Evolutionary conservation across 2,797 vertebrate species (phyloP), one percentile per base, ranked within the genome.

Genomic region (Cossypha polioptera): DNA sequence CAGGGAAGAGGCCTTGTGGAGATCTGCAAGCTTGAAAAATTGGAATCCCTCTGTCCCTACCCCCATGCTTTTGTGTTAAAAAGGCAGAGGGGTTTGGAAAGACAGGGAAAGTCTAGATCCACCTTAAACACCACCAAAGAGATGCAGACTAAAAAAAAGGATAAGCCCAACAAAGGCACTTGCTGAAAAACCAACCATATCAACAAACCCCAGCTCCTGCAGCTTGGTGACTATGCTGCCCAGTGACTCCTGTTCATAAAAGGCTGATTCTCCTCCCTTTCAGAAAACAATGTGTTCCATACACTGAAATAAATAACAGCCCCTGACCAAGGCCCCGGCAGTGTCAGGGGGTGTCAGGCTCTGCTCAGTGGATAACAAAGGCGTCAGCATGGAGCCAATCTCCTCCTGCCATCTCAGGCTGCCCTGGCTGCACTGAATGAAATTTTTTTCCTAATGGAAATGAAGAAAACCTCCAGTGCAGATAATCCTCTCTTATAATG

Each of bases 301-400:
- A 94, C 91, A 65, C 74, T 87, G 12, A 54, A 89, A 95, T 83
- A 94, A 95, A 92, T 73, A 92, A 78, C n/a, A 65, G 85, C 66
- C 82, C 76, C 89, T 80, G 1, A 9, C 65, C 86, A 69, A 89
- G 72, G 57, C 87, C 74, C 79, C 8, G 2, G 92, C 74, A 36
- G 85, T 97, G 95, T 92, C 96, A 97, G 92, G 93, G 83, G 71
- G 38, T 53, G 92, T 92, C 96, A 97, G 97, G 95, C 90, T 96
- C 94, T 77, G 90, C 86, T 90, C 65, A 1, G 71, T 2, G 1
- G 36, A 74, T 76, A 90, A 97, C 95, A 95, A 95, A 88, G 79
- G 86, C 74, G 0, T 72, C 86, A 92, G 91, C 61, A 40, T 13
- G 43, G 66, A 76, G 57, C 62, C 61, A 43, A 61, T 83, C 95